phyloP scores from a whole-genome alignment of 1,140 invertebrate species.

The Hesperophylax magnus region DNA sequence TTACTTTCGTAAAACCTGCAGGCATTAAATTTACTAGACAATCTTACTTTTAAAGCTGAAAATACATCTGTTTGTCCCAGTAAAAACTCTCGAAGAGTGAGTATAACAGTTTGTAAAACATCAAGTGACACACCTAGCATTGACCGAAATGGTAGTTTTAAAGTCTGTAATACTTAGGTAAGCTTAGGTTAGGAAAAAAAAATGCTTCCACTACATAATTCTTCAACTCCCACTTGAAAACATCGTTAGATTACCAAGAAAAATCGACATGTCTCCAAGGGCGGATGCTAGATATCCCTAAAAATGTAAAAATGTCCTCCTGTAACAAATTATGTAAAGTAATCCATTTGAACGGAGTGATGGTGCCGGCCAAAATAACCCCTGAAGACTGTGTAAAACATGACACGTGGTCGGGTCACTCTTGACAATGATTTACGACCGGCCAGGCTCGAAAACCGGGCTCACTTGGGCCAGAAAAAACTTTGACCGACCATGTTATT shows the following conservation, averaged over 20 bases:
- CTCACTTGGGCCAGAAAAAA: conserved; percentile 12
- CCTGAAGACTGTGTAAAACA: conserved; percentile 21
- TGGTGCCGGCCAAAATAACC: conserved; percentile 11
- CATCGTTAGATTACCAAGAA: neutral
- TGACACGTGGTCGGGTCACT: conserved; percentile 26
- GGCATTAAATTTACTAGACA: no score
- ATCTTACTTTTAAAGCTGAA: no score
- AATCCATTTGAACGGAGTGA: conserved; percentile 11
- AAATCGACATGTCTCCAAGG: neutral
- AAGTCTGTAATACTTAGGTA: no score
- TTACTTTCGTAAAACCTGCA: no score
- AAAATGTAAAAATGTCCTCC: neutral
- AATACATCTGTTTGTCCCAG: no score
- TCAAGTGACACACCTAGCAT: no score
- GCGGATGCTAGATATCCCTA: neutral
- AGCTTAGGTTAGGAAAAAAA: no score
- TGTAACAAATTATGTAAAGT: conserved; percentile 12
- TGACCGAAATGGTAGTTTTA: no score
- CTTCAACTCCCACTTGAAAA: neutral
- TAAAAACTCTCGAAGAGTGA: no score
- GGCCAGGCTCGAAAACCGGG: conserved; percentile 2
- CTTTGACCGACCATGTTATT: conserved; percentile 9
- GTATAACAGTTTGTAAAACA: no score
- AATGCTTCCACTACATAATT: neutral
- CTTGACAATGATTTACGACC: conserved; percentile 26